Evolutionary conservation across 2,113 vertebrate species (phyloP).

Genomic region (Cranoglanis bouderius): DNA sequence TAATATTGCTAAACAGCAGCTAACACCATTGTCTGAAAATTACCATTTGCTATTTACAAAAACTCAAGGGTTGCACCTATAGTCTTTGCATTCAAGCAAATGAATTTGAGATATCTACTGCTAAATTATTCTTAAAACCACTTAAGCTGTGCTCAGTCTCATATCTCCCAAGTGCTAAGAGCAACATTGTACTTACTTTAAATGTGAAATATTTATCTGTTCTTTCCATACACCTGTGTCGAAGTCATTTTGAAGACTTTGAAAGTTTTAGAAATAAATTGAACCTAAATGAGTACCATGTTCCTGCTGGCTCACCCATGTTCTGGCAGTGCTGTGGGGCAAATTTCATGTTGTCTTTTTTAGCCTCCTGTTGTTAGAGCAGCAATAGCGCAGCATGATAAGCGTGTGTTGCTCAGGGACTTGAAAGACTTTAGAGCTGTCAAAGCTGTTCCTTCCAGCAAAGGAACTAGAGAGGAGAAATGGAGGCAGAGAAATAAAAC

Average conservation of each 20-base stretch:
- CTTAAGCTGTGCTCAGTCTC: neutral
- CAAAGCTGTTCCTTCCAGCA: slow-evolving; percentile 36
- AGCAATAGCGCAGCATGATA: slow-evolving; percentile 3
- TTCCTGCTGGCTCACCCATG: neutral
- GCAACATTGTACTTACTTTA: neutral
- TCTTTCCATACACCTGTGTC: neutral
- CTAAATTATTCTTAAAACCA: neutral
- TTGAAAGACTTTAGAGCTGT: slow-evolving; percentile 45
- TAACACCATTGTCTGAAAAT: neutral
- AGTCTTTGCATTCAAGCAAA: neutral
- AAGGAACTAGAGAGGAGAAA: neutral
- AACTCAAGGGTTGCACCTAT: neutral
- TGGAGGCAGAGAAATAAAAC: neutral
- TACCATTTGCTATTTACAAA: neutral
- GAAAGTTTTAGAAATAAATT: slow-evolving; percentile 1
- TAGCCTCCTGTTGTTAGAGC: slow-evolving; percentile 21
- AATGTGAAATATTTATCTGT: neutral
- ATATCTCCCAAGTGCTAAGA: neutral
- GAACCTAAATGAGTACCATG: neutral
- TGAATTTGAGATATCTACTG: too few relatives aligned
- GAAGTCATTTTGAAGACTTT: neutral
- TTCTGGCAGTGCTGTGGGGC: slow-evolving; percentile 1
- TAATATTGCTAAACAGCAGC: neutral
- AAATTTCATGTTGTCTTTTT: slow-evolving; percentile 35
- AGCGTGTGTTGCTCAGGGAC: neutral